A percentile compares a stretch with the other conserved stretches of the same genome.
Evolutionary conservation across 2,888 invertebrate genomes (phyloP).

Genomic region (Eilema caniola): DNA sequence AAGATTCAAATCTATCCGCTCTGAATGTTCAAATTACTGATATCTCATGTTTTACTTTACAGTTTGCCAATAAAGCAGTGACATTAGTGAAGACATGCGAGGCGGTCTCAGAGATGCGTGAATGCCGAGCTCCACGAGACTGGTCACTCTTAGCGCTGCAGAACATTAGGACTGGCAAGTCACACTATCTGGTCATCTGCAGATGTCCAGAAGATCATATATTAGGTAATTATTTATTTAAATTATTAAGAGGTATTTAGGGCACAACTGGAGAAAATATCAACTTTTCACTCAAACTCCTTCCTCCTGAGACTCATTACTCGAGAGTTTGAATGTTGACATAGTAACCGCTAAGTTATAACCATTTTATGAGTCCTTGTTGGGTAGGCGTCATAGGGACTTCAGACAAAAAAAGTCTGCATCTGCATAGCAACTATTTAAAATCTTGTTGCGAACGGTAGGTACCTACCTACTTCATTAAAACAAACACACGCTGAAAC

Average conservation of each 20-base stretch:
- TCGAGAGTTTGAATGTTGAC: too few species aligned
- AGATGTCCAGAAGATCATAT: constrained; percentile 94
- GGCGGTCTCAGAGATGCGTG: constrained; percentile 95
- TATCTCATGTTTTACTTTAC: constrained; percentile 54
- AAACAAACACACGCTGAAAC: background rate
- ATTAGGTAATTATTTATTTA: constrained; percentile 87
- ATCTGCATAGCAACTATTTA: too few species aligned
- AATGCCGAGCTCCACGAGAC: constrained; percentile 95
- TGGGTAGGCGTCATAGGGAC: too few species aligned
- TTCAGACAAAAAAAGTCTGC: too few species aligned
- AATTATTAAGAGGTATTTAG: background rate
- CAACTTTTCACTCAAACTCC: too few species aligned
- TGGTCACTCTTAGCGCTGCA: constrained; percentile 97
- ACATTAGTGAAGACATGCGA: constrained; percentile 98
- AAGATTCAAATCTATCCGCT: background rate
- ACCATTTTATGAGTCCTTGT: too few species aligned
- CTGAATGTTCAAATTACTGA: background rate
- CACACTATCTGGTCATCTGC: constrained; percentile 97
- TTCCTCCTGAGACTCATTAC: too few species aligned
- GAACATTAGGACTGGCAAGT: constrained; percentile 96
- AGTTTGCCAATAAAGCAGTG: constrained; percentile 89
- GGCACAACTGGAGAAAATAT: too few species aligned
- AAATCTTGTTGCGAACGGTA: too few species aligned
- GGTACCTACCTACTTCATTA: background rate
- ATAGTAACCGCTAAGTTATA: too few species aligned